These are phyloP conservation scores for Colistium nudipinnis DNA, from an alignment of 2,113 vertebrate genomes.

Conservation along the genomic window DNA sequence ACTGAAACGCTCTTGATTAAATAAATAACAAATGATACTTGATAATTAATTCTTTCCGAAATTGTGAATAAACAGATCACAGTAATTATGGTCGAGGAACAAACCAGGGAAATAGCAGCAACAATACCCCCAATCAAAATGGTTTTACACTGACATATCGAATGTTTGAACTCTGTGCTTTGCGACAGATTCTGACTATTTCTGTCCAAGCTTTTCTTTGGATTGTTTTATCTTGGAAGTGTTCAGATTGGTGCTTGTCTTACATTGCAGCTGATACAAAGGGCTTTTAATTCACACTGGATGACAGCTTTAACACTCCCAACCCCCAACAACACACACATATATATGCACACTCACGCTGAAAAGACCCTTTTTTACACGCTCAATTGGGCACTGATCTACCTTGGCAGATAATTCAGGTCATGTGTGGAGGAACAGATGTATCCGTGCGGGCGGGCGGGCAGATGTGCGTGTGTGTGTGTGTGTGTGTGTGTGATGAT, in stretches of 20 bases:
- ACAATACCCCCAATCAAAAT: slow-evolving; percentile 28
- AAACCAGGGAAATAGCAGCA: slow-evolving; percentile 25
- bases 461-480: slow-evolving; percentile 48
- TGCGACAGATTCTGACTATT: slow-evolving; percentile 17
- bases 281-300: slow-evolving; percentile 33
- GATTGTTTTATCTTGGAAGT: slow-evolving; percentile 17
- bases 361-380: slow-evolving; percentile 47
- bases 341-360: background rate
- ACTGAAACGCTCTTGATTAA: background rate
- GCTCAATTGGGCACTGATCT: slow-evolving; percentile 67
- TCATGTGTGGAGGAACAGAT: slow-evolving; percentile 70
- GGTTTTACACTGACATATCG: slow-evolving; percentile 16
- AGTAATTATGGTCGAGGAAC: slow-evolving; percentile 19
- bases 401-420: slow-evolving; percentile 72
- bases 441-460: slow-evolving; percentile 20
- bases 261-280: slow-evolving; percentile 24
- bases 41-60: no score
- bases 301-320: slow-evolving; percentile 34
- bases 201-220: slow-evolving; percentile 13
- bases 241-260: slow-evolving; percentile 15
- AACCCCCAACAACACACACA: slow-evolving; percentile 13
- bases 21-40: no score
- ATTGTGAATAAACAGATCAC: slow-evolving; percentile 22
- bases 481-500: slow-evolving; percentile 17
- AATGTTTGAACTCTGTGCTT: slow-evolving; percentile 43